Evolutionary conservation across 30 jellyfish, hydroid and myxozoan genomes (phyloP).

Genomic region (Hydra vulgaris): DNA sequence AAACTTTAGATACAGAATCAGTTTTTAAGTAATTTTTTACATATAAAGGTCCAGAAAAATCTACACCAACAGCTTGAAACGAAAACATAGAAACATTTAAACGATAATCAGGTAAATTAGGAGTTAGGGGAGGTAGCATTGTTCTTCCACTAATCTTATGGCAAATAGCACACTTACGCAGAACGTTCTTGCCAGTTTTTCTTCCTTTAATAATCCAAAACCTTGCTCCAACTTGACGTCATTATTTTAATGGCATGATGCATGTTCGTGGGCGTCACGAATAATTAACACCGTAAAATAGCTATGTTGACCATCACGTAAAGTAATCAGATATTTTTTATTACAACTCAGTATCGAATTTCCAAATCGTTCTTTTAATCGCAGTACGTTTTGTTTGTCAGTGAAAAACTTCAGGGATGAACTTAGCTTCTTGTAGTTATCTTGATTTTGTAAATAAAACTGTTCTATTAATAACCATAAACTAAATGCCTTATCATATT

Average conservation of each 20-base stretch:
- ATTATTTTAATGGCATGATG: slow-evolving; percentile 19
- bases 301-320: neutral
- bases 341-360: no score
- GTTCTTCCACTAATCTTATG: no score
- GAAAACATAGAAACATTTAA: no score
- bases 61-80: no score
- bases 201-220: slow-evolving; percentile 5
- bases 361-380: slow-evolving; percentile 20
- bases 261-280: slow-evolving; percentile 8
- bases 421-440: neutral
- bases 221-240: neutral
- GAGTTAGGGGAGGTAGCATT: no score
- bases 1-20: no score
- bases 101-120: no score
- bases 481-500: no score
- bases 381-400: neutral
- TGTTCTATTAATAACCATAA: slow-evolving; percentile 10
- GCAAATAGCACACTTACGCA: no score
- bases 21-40: no score
- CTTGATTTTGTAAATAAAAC: neutral
- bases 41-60: no score
- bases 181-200: neutral
- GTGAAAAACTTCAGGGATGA: slow-evolving; percentile 10
- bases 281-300: neutral
- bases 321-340: no score